phyloP scores from a whole-genome alignment of 2,888 invertebrate species.

The Morpho helenor region DNA sequence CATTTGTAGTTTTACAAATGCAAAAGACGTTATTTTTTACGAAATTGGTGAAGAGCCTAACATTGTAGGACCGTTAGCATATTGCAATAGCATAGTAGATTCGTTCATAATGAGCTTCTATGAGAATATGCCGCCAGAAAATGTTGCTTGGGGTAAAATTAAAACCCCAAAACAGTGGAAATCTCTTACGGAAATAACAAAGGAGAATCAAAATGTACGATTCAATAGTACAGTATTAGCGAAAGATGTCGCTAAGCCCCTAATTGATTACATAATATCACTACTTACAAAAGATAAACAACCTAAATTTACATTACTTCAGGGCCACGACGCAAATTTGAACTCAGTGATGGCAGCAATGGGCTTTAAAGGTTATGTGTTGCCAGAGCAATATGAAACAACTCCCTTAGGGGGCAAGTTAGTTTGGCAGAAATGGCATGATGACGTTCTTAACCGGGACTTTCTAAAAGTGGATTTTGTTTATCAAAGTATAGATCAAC shows the following conservation, averaged over 20 bases:
- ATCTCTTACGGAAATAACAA: slow-evolving; percentile 40
- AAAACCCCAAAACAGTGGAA: slow-evolving; percentile 40
- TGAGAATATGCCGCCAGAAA: slow-evolving; percentile 43
- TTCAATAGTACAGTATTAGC: slow-evolving; percentile 44
- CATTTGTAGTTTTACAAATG: slow-evolving; percentile 44
- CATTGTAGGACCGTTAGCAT: slow-evolving; percentile 43
- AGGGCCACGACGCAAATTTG: slow-evolving; percentile 63
- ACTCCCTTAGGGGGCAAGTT: slow-evolving; percentile 62
- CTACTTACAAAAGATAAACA: slow-evolving; percentile 28
- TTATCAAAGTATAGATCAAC: slow-evolving; percentile 45
- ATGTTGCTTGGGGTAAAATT: slow-evolving; percentile 59
- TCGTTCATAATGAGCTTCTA: slow-evolving; percentile 60
- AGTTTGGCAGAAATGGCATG: slow-evolving; percentile 58
- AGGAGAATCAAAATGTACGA: slow-evolving; percentile 47
- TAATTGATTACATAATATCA: slow-evolving; percentile 45
- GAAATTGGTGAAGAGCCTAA: slow-evolving; percentile 46
- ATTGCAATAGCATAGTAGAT: slow-evolving; percentile 48
- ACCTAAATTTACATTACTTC: slow-evolving; percentile 43
- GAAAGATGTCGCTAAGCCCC: slow-evolving; percentile 42
- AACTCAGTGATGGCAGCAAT: slow-evolving; percentile 43
- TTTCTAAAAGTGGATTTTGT: slow-evolving; percentile 53
- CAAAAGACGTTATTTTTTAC: slow-evolving; percentile 35
- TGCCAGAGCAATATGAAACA: slow-evolving; percentile 48
- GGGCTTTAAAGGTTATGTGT: slow-evolving; percentile 39
- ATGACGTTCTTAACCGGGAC: slow-evolving; percentile 33